Evolutionary conservation across 2,113 vertebrate species (phyloP).

Genomic region (Origma solitaria): DNA sequence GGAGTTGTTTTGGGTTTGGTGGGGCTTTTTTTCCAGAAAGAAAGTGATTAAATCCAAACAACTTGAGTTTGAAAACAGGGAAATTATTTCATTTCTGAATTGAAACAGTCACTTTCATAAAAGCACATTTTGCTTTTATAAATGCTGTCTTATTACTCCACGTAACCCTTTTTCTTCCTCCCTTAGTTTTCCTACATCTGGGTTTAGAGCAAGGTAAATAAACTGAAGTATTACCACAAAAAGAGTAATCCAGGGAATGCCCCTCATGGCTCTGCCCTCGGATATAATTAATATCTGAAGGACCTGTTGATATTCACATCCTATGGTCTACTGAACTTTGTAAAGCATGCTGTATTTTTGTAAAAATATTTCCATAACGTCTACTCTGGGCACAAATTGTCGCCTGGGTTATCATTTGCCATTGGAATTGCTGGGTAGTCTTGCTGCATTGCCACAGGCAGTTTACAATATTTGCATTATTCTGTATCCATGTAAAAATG

Average conservation of each 20-base stretch:
- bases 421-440: background rate
- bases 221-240: background rate
- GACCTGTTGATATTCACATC: background rate
- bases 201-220: background rate
- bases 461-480: background rate
- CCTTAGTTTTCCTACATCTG: background rate
- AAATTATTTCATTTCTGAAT: background rate
- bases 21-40: background rate
- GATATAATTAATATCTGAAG: background rate
- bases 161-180: background rate
- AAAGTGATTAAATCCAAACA: background rate
- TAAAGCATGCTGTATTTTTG: background rate
- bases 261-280: too few species aligned
- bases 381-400: background rate
- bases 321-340: background rate
- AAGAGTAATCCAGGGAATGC: too few species aligned
- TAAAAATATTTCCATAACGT: background rate
- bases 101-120: background rate
- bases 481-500: background rate
- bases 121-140: background rate
- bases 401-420: background rate
- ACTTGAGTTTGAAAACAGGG: background rate
- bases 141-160: background rate
- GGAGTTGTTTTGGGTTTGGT: background rate
- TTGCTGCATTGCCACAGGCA: background rate